These are phyloP conservation scores for Mesocentrotus franciscanus DNA, from an alignment of 53 echinoderm and acorn worm species.

Conservation along the genomic window DNA sequence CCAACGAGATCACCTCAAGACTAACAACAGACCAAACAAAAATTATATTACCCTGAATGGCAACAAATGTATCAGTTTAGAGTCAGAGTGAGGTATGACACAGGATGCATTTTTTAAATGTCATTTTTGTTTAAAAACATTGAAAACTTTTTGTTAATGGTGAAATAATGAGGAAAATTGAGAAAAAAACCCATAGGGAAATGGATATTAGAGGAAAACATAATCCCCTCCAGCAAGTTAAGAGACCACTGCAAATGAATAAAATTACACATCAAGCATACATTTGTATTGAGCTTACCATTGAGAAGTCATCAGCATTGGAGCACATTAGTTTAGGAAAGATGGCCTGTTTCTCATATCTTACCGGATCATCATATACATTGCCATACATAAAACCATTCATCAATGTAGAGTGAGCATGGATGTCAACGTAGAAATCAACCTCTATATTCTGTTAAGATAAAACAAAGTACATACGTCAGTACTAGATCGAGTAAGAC, in stretches of 20 bases:
- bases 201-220: neutral
- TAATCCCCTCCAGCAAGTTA: neutral
- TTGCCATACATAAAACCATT: slow-evolving; percentile 99
- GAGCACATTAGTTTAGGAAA: slow-evolving; percentile 97
- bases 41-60: too few relatives aligned
- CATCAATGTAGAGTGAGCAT: slow-evolving; percentile 97
- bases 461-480: neutral
- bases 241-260: neutral
- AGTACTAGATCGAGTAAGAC: too few relatives aligned
- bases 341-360: slow-evolving; percentile 93
- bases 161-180: too few relatives aligned
- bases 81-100: too few relatives aligned
- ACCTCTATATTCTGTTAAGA: slow-evolving; percentile 66
- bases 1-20: too few relatives aligned
- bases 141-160: too few relatives aligned
- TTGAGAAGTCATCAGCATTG: slow-evolving; percentile 97
- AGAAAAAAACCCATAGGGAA: neutral
- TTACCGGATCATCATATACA: slow-evolving; percentile 90
- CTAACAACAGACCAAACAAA: too few relatives aligned
- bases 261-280: neutral
- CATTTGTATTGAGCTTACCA: slow-evolving; percentile 75
- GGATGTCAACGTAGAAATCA: slow-evolving; percentile 96
- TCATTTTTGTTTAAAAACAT: too few relatives aligned
- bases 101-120: too few relatives aligned
- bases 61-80: too few relatives aligned